Conservation (phyloP, 1,140 invertebrate species). For the Ptiloglossa arizonensis region DNA sequence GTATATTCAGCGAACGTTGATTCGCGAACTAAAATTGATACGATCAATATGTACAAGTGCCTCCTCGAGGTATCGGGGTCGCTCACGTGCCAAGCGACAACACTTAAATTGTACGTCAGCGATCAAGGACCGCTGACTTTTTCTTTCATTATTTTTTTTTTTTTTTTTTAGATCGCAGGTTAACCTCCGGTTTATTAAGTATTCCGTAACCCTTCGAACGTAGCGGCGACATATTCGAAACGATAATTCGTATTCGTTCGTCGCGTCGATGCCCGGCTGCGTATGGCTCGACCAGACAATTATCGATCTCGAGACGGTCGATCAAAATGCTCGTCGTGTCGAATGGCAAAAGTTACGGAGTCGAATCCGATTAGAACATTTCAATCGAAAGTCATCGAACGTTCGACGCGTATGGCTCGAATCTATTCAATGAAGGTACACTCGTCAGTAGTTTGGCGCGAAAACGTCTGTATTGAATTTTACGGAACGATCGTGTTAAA, state of each 20-base stretch:
- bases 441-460: no score
- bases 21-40: conserved; percentile 13
- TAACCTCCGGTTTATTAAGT: not conserved
- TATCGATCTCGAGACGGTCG: not conserved
- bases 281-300: not conserved
- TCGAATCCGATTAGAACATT: not conserved
- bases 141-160: not conserved
- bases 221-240: not conserved
- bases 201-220: not conserved
- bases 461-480: no score
- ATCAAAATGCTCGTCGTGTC: conserved; percentile 8
- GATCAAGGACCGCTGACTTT: conserved; percentile 30
- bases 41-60: not conserved
- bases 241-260: not conserved
- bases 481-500: no score
- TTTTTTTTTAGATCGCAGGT: no score
- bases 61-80: conserved; percentile 23
- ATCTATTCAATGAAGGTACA: no score
- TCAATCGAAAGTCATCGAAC: not conserved
- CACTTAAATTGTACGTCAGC: conserved; percentile 8
- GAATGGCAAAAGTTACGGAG: not conserved
- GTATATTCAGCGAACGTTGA: not conserved
- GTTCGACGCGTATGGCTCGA: no score
- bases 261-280: not conserved
- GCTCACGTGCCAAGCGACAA: conserved; percentile 33